Conservation (phyloP, 2,888 invertebrate species). For the Cinara cedri region DNA sequence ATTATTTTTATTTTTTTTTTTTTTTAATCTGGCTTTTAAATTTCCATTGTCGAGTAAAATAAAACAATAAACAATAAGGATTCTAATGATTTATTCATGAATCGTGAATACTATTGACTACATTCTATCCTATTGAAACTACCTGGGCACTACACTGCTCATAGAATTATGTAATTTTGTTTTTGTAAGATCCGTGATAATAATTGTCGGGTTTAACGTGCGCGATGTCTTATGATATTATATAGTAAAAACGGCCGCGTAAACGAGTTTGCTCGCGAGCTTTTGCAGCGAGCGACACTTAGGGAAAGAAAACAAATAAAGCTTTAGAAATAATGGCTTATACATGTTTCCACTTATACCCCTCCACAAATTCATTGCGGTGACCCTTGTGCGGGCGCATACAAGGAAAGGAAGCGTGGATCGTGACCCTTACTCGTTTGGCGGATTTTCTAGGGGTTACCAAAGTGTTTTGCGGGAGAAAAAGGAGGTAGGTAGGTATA, state of each 20-base stretch:
- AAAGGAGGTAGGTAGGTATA: background rate
- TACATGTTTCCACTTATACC: slow-evolving; percentile 52
- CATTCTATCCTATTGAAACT: too few relatives aligned
- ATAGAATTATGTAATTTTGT: too few relatives aligned
- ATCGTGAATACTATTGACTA: too few relatives aligned
- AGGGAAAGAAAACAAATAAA: slow-evolving; percentile 51
- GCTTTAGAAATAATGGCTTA: slow-evolving; percentile 56
- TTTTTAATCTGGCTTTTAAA: too few relatives aligned
- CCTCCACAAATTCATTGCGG: slow-evolving; percentile 22
- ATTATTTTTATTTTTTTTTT: too few relatives aligned
- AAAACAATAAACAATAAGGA: too few relatives aligned
- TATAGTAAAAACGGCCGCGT: too few relatives aligned
- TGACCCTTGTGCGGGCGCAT: slow-evolving; percentile 26
- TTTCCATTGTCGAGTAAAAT: too few relatives aligned
- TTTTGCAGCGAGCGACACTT: slow-evolving; percentile 41
- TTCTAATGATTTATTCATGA: too few relatives aligned
- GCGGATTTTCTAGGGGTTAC: slow-evolving; percentile 28
- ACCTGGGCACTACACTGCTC: too few relatives aligned
- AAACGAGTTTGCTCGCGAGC: slow-evolving; percentile 12
- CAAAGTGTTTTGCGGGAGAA: slow-evolving; percentile 5
- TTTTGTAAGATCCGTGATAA: background rate
- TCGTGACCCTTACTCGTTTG: slow-evolving; percentile 35
- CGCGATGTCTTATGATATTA: too few relatives aligned
- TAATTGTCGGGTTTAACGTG: background rate
- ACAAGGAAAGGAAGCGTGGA: slow-evolving; percentile 11